Conservation (phyloP, 2,888 invertebrate species). For the Hydrotaea diabolus region DNA sequence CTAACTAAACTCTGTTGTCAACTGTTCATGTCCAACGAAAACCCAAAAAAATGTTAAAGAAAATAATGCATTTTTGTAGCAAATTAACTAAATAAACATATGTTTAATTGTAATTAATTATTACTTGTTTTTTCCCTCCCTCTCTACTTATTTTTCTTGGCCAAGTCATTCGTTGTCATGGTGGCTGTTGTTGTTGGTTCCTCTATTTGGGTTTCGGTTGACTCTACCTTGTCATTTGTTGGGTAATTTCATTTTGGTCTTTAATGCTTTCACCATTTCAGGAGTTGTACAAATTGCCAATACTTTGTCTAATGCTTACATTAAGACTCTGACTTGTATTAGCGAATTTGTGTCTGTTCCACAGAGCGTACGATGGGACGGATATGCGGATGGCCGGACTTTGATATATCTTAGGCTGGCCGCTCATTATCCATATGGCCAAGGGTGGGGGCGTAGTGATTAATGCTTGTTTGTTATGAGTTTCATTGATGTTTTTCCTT, state of each 20-base stretch:
- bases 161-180: neutral
- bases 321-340: conserved; percentile 10
- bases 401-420: neutral
- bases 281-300: neutral
- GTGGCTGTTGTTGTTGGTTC: neutral
- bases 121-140: neutral
- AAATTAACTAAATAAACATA: conserved; percentile 58
- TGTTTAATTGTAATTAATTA: conserved; percentile 63
- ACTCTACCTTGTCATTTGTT: conserved; percentile 1
- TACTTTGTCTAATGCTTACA: neutral
- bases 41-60: neutral
- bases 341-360: neutral
- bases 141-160: neutral
- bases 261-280: neutral
- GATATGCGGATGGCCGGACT: neutral
- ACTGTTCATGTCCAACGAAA: neutral
- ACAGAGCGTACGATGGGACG: neutral
- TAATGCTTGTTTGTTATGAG: neutral
- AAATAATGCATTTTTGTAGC: conserved; percentile 53
- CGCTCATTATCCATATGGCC: neutral
- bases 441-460: conserved; percentile 22
- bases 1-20: neutral
- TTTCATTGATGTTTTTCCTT: neutral
- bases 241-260: neutral
- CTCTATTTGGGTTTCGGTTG: neutral